Evolutionary conservation across 1,140 invertebrate genomes (phyloP).

Genomic region (Brachionus angularis): DNA sequence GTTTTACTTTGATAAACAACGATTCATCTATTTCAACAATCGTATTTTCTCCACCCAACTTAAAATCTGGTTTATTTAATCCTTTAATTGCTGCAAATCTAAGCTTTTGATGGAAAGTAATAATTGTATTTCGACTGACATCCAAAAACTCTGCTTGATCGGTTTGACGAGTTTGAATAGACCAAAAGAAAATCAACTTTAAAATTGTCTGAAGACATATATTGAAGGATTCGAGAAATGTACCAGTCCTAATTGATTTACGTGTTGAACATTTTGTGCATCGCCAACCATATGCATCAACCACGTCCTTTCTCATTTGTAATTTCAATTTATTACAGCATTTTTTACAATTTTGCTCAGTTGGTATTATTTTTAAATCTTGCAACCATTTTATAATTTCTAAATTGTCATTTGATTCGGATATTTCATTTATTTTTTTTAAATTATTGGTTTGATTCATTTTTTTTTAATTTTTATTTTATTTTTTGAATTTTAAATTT

Average conservation of each 20-base stretch:
- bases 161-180: neutral
- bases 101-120: neutral
- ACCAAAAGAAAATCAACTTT: neutral
- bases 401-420: too few relatives aligned
- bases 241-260: neutral
- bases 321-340: too few relatives aligned
- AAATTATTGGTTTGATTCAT: too few relatives aligned
- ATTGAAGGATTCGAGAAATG: neutral
- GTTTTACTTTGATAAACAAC: too few relatives aligned
- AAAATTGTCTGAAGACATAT: neutral
- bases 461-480: too few relatives aligned
- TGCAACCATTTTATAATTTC: too few relatives aligned
- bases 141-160: neutral
- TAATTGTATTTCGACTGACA: neutral
- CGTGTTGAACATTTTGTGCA: neutral
- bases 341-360: too few relatives aligned
- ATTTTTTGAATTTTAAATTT: too few relatives aligned
- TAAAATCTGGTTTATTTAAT: neutral
- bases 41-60: neutral
- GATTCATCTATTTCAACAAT: slow-evolving; percentile 5
- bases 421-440: too few relatives aligned
- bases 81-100: neutral
- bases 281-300: neutral
- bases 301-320: neutral
- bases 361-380: too few relatives aligned